Evolutionary conservation across 2,888 invertebrate species (phyloP), one percentile per base, ranked within the genome.

Genomic region (Dryadula phaetusa): DNA sequence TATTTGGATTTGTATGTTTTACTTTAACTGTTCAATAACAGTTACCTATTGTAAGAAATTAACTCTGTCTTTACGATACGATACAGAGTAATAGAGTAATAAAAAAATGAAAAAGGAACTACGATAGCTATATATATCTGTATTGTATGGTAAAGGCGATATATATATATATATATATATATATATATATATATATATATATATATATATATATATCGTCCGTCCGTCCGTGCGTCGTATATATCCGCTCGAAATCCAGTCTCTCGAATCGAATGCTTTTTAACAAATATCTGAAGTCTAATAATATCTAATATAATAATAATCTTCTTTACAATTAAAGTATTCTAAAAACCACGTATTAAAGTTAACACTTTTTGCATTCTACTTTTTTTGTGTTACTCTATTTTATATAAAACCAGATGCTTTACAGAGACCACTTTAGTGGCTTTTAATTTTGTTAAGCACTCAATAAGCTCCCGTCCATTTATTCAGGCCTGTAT

Each of bases 11-110:
- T 20, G 20, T 37, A 44, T 44, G 16, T 60, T 25, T 40, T 40
- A 56, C 37, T 22, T 37, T 56, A 56, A 40, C 22, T 56, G 52
- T 52, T 52, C 28, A 52, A 32, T 28, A 52, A 52, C 52, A 49
- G 47, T 49, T 49, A 49, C 16, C 5, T 28, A 25, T 52, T 28
- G 16, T 16, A 52, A 28, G 28, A 32, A 52, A 32, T 28, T 16
- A 52, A 52, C 10, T 52, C 28, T 5, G 16, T 10, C 28, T 52
- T n/a, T 4, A 28, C 16, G n/a, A 52, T 37, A 32, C n/a, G n/a
- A n/a, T n/a, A n/a, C n/a, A n/a, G n/a, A n/a, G n/a, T 32, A 6
- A 32, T 7, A 32, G 7, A 7, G 7, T 32, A 32, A 32, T 8
- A 32, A 32, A n/a, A n/a, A n/a, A n/a, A n/a, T n/a, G n/a, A n/a